Percentiles rank a stretch among this genome's conserved stretches.
Conservation (phyloP, 2,888 invertebrate species). For the Pandemis cinnamomeana region DNA sequence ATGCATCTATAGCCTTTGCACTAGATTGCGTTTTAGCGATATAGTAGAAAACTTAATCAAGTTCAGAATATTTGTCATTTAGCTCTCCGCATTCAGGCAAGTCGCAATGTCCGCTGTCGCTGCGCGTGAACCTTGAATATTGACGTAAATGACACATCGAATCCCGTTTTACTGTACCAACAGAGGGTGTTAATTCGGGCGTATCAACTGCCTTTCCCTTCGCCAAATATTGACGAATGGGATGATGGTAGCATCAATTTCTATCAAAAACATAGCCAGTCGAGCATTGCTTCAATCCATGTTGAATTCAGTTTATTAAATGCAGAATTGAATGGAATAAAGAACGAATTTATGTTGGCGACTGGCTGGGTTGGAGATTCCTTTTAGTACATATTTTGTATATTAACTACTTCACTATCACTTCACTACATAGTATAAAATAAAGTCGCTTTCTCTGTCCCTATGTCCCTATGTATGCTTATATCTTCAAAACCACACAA, state of each 20-base stretch:
- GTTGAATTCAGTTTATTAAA: neutral
- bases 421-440: no score
- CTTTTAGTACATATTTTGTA: no score
- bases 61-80: neutral
- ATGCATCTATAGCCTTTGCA: no score
- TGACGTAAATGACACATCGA: constrained; percentile 7
- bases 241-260: neutral
- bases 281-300: neutral
- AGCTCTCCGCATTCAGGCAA: neutral
- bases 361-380: no score
- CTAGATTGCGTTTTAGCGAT: no score
- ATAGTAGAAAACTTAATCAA: neutral
- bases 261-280: neutral
- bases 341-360: neutral
- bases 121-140: neutral
- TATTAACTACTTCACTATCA: no score
- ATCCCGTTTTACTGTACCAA: neutral
- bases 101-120: neutral
- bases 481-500: no score
- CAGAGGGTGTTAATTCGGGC: constrained; percentile 5
- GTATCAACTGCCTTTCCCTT: constrained; percentile 5
- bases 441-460: no score
- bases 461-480: no score
- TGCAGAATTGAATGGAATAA: neutral
- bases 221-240: constrained; percentile 1